Base-by-base conservation (phyloP, 1,140 invertebrate genomes). In the Caenorhabditis brenneri region DNA sequence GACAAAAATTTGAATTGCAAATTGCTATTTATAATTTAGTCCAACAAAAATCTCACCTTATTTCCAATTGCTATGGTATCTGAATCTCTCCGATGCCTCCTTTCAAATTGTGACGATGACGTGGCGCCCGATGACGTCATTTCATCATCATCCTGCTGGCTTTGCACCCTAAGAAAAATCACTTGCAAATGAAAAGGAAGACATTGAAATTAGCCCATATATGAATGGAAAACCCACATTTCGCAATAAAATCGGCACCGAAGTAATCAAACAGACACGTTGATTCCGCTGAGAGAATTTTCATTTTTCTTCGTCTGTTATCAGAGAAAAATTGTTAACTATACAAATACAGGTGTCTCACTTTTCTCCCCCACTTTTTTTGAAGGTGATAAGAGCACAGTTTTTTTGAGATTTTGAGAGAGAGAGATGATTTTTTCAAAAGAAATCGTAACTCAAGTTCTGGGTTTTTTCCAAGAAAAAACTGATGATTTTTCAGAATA, bases 61-160 rank as follows among this genome's bases (percentile, higher is more conserved):
- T 74, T 74, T 24, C 65, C 65, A 33, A 74, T 74, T n/a, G 65
- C 65, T 22, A 74, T 74, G 12, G 65, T 74, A n/a, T 74, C 65
- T 24, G 65, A 74, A 42, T 74, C 65, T 46, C 15, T 74, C 9
- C 65, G 36, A 27, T 74, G 65, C 9, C 65, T 42, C 27, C 65
- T 22, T 24, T 74, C 65, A 15, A 74, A 74, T 74, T 74, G 65
- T 1, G 65, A 42, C 7, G 36, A 24, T 42, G 65, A 74, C 36
- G 65, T 74, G n/a, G 33, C 36, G 24, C 19, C 36, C 1, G 65
- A 42, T 74, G 65, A 46, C n/a, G 65, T 74, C 36, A 74, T 42
- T 2, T 31, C 65, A 9, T 74, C 65, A 33, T 74, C 53, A 24
- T 27, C 53, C 24, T 55, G 22, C 27, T 24, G 53, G 24, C 22